Evolutionary conservation across 2,888 invertebrate genomes (phyloP).

Genomic region (Apocheima hispidaria): DNA sequence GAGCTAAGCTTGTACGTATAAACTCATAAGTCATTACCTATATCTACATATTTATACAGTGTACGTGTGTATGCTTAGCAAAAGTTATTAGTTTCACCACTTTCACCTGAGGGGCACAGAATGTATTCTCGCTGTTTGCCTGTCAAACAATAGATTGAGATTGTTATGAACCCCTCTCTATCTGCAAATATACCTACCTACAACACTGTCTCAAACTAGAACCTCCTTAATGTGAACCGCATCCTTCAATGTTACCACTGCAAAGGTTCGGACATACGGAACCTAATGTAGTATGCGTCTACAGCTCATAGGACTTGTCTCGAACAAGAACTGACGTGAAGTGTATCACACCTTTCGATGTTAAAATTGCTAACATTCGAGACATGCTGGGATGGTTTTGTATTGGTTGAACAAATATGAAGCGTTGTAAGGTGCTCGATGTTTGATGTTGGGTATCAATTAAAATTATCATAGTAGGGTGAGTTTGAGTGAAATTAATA

Average conservation of each 20-base stretch:
- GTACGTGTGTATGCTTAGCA: constrained; percentile 36
- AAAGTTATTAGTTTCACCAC: constrained; percentile 78
- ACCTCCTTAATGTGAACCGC: constrained; percentile 7
- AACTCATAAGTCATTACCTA: neutral
- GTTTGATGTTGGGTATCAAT: constrained; percentile 35
- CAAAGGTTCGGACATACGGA: constrained; percentile 3
- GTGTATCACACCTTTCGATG: neutral
- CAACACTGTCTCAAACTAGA: constrained; percentile 33
- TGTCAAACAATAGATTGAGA: constrained; percentile 74
- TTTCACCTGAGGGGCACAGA: constrained; percentile 73
- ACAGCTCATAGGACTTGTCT: constrained; percentile 23
- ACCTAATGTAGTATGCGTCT: constrained; percentile 2
- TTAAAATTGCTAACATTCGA: neutral
- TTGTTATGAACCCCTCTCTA: constrained; percentile 63
- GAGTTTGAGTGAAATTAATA: neutral
- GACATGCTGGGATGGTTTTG: neutral
- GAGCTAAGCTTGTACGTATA: too few relatives aligned
- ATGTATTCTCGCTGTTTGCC: constrained; percentile 60
- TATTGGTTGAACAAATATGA: constrained; percentile 29
- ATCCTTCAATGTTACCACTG: constrained; percentile 1
- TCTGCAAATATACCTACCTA: constrained; percentile 21
- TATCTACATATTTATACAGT: constrained; percentile 13
- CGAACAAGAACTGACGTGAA: constrained; percentile 25
- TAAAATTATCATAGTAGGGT: constrained; percentile 26
- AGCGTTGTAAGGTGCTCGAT: constrained; percentile 27